These are phyloP conservation scores for Drosophila albomicans DNA, from an alignment of 1,140 invertebrate genomes.

Conservation along the genomic window DNA sequence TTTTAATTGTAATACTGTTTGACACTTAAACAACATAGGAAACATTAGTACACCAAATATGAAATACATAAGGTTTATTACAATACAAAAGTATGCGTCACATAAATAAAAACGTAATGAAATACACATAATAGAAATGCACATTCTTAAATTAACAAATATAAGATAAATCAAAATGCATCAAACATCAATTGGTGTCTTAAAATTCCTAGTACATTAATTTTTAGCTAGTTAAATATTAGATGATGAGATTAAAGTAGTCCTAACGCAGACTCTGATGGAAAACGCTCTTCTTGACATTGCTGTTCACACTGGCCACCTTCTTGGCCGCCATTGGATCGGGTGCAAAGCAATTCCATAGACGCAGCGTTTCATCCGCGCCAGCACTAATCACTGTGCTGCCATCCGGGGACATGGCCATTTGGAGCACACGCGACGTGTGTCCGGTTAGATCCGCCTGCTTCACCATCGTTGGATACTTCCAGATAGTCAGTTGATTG, in stretches of 20 bases:
- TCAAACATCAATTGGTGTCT: slow-evolving; percentile 29
- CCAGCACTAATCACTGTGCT: slow-evolving; percentile 96
- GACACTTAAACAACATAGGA: too few relatives aligned
- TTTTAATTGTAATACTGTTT: too few relatives aligned
- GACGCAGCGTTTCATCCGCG: slow-evolving; percentile 96
- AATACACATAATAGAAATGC: slow-evolving; percentile 38
- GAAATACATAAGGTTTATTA: slow-evolving; percentile 12
- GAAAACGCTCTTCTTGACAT: slow-evolving; percentile 89
- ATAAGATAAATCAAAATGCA: slow-evolving; percentile 25
- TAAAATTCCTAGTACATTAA: slow-evolving; percentile 15
- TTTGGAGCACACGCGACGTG: slow-evolving; percentile 94
- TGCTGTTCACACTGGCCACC: slow-evolving; percentile 87
- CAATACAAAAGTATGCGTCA: slow-evolving; percentile 23
- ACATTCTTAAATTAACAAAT: slow-evolving; percentile 53
- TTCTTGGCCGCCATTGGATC: slow-evolving; percentile 91
- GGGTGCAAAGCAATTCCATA: slow-evolving; percentile 98
- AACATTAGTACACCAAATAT: too few relatives aligned
- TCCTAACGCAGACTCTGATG: slow-evolving; percentile 88
- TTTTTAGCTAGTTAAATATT: slow-evolving; percentile 24
- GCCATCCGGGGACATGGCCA: slow-evolving; percentile 98
- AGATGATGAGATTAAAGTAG: neutral
- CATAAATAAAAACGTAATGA: slow-evolving; percentile 53
- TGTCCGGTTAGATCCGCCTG: slow-evolving; percentile 94
- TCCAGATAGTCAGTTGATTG: slow-evolving; percentile 98
- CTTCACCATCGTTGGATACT: slow-evolving; percentile 96